A percentile compares a stretch with the other conserved stretches of the same genome.
These are phyloP conservation scores for Archivesica marissinica DNA, from an alignment of 1,140 invertebrate species.

Conservation along the genomic window DNA sequence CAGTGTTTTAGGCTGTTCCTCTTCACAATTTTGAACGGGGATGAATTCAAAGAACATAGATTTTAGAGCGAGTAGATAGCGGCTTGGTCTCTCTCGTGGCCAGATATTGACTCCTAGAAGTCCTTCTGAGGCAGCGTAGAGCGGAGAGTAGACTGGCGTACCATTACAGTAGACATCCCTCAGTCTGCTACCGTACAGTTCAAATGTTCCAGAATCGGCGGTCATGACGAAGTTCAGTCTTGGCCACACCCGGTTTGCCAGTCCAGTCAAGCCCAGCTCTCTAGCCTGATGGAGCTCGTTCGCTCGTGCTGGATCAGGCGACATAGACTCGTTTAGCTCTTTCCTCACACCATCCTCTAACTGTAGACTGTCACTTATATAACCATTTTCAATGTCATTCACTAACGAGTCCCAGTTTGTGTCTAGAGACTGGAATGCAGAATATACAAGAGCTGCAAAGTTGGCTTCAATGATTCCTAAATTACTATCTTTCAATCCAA, in stretches of 20 bases:
- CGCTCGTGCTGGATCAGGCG: constrained; percentile 79
- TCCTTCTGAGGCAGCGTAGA: constrained; percentile 83
- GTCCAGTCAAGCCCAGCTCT: constrained; percentile 66
- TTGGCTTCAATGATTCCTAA: constrained; percentile 82
- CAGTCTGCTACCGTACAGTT: constrained; percentile 77
- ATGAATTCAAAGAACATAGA: constrained; percentile 83
- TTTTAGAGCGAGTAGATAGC: constrained; percentile 76
- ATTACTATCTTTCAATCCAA: constrained; percentile 80
- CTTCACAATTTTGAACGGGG: constrained; percentile 74
- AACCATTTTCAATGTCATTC: constrained; percentile 78
- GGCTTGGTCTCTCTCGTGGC: constrained; percentile 72
- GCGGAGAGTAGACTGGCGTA: constrained; percentile 79
- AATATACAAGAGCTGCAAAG: constrained; percentile 81
- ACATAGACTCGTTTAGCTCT: constrained; percentile 73
- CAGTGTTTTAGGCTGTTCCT: constrained; percentile 78
- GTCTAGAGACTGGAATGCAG: constrained; percentile 76
- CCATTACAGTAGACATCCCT: constrained; percentile 76
- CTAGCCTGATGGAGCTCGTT: constrained; percentile 75
- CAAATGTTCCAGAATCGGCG: constrained; percentile 80
- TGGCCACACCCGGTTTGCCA: constrained; percentile 81
- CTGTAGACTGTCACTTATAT: constrained; percentile 72
- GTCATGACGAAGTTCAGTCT: constrained; percentile 77
- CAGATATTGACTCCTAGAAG: constrained; percentile 81
- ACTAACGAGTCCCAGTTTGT: constrained; percentile 72
- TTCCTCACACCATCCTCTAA: constrained; percentile 73